phyloP scores from a whole-genome alignment of 1,140 invertebrate genomes.

The Diuraphis noxia region DNA sequence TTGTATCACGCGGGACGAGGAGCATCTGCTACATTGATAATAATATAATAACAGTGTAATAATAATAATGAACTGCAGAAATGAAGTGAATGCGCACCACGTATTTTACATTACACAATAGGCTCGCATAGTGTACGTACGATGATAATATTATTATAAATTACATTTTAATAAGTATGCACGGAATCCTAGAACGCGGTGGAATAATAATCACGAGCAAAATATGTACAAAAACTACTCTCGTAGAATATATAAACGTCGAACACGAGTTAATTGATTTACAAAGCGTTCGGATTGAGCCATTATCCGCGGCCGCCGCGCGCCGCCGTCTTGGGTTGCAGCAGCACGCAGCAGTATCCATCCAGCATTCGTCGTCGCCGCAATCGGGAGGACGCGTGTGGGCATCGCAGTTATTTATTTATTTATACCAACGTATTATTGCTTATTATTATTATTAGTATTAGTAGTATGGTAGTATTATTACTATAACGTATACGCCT shows the following conservation, averaged over 20 bases:
- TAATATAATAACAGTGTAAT: background rate
- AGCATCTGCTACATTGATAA: background rate
- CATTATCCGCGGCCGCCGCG: background rate
- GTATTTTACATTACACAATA: background rate
- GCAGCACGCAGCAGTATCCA: no score
- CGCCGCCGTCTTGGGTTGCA: background rate
- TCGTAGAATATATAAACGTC: background rate
- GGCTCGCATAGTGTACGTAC: background rate
- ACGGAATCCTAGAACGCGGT: background rate
- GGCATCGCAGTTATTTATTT: constrained; percentile 12
- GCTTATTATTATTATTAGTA: background rate
- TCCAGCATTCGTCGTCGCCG: background rate
- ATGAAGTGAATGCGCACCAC: background rate
- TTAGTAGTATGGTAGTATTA: background rate
- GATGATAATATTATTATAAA: background rate
- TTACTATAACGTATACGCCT: background rate
- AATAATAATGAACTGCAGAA: constrained; percentile 12
- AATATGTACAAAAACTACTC: constrained; percentile 2
- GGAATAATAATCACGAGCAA: background rate
- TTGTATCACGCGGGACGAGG: background rate
- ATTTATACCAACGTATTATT: background rate
- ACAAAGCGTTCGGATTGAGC: constrained; percentile 6
- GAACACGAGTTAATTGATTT: constrained; percentile 32
- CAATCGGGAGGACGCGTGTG: background rate
- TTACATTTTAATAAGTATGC: no score